phyloP scores from a whole-genome alignment of 2,797 vertebrate species.

The Pitangus sulphuratus region DNA sequence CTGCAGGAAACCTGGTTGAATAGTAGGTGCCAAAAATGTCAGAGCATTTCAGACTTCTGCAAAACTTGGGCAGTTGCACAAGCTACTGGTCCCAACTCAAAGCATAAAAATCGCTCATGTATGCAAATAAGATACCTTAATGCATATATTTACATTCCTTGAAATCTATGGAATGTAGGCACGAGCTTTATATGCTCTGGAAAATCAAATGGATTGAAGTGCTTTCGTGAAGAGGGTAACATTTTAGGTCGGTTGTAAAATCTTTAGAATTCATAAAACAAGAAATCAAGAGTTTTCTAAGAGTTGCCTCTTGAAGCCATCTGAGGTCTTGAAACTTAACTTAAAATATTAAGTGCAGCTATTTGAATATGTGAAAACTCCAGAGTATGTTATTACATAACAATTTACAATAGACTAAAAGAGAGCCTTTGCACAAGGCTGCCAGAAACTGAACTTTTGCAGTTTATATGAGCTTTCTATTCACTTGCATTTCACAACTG shows the following conservation, averaged over 20 bases:
- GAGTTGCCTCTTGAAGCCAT: conserved; percentile 52
- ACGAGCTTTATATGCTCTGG: background rate
- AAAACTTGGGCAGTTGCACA: conserved; percentile 22
- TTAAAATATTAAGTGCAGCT: conserved; percentile 40
- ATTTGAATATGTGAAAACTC: background rate
- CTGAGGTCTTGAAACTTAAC: conserved; percentile 69
- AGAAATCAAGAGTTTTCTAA: background rate
- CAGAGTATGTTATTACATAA: background rate
- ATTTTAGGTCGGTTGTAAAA: background rate
- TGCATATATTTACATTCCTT: background rate
- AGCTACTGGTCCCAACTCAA: conserved; percentile 37
- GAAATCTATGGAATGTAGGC: background rate
- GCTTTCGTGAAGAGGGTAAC: conserved; percentile 41
- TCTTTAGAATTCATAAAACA: background rate
- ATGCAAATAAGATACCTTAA: background rate
- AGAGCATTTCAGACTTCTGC: conserved; percentile 26
- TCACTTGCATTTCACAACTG: background rate
- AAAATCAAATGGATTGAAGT: conserved; percentile 4
- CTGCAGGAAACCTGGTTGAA: conserved; percentile 12
- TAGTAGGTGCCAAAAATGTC: conserved; percentile 27
- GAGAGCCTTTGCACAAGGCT: conserved; percentile 20
- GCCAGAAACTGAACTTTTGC: background rate
- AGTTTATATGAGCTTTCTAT: background rate
- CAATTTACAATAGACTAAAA: background rate
- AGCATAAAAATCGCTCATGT: background rate